Evolutionary conservation across 1,140 invertebrate species (phyloP).

Genomic region (Achatina immaculata): DNA sequence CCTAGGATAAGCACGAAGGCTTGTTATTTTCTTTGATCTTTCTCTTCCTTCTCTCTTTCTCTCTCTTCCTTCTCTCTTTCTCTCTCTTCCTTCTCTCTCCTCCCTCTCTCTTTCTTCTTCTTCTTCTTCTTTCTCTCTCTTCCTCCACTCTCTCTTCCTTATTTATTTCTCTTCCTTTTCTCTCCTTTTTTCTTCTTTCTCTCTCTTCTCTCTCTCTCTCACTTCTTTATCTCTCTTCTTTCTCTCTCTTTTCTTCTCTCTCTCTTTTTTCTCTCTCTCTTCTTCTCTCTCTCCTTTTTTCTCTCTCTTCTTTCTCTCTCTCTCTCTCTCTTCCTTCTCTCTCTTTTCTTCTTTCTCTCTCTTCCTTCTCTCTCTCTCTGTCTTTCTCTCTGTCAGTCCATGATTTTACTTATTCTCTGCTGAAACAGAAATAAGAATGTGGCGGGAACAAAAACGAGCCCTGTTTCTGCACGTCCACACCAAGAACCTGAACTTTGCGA

Average conservation of each 20-base stretch:
- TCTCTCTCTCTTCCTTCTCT: too few species aligned
- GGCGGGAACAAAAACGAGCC: too few species aligned
- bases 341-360: too few species aligned
- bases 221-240: too few species aligned
- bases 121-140: conserved; percentile 2
- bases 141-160: background rate
- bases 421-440: too few species aligned
- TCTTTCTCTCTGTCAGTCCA: too few species aligned
- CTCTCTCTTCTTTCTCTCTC: background rate
- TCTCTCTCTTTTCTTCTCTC: background rate
- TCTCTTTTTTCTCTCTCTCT: background rate
- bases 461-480: too few species aligned
- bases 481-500: too few species aligned
- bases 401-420: too few species aligned
- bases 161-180: background rate
- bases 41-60: conserved; percentile 11
- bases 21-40: background rate
- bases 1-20: too few species aligned
- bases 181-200: background rate
- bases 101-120: background rate
- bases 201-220: background rate
- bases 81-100: conserved; percentile 20
- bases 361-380: too few species aligned
- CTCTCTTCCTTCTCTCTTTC: conserved; percentile 16
- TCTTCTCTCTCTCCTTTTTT: background rate